Evolutionary conservation across 2,888 invertebrate species (phyloP), one percentile per base, ranked within the genome.

Genomic region (Limenitis camilla): DNA sequence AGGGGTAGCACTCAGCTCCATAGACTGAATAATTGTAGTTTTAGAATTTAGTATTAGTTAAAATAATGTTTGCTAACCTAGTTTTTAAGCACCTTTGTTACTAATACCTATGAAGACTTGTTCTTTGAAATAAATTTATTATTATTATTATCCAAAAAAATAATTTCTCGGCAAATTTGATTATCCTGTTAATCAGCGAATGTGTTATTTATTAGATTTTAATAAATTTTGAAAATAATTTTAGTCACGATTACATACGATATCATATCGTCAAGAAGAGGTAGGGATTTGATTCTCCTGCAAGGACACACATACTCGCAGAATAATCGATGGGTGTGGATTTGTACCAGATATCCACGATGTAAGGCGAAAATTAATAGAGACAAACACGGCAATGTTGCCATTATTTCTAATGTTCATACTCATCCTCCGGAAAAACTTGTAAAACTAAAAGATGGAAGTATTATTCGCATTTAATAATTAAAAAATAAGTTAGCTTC

Each of bases 231-330:
- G 36, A n/a, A 42, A 19, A 35, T 7, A 35, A 8, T 57, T 52
- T 47, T 45, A 57, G 55, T 40, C 10, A 40, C 32, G 32, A 38
- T 35, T 27, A 27, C 39, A 6, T 70, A 70, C 46, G 49, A 64
- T 36, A 48, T 64, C 19, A 54, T 68, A 2, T 62, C 49, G 41
- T 72, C 72, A 0, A 65, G 65, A 43, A 63, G 64, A 39, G 71
- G 71, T 6, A 67, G 60, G 6, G 52, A 62, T 7, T 47, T 71
- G 28, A 61, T 72, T 39, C 45, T 66, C 1, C n/a, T 67, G 0
- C 56, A 59, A 11, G 71, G 67, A 0, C 68, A 60, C 40, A 71
- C 70, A 0, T 72, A 62, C 46, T 51, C 59, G 5, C 56, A 61
- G 33, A 53, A 48, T 5, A 61, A 57, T 3, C 49, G 38, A 51